Base-by-base conservation (phyloP, 2,113 vertebrate genomes). In the Hepsetus odoe region DNA sequence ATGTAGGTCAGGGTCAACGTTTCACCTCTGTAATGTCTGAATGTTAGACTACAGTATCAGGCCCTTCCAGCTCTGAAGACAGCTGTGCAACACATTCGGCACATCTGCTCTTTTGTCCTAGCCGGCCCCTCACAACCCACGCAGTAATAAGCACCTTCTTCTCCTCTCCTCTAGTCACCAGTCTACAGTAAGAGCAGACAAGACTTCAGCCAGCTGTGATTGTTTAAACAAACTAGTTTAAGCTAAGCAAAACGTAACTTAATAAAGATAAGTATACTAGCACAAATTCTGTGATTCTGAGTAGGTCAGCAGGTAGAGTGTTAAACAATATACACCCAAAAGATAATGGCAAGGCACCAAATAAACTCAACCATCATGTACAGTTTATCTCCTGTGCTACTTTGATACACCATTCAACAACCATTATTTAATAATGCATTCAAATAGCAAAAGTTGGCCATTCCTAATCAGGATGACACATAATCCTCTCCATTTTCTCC, bases 51-150 rank as follows among this genome's bases (percentile, higher is more conserved):
- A 40, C 59, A 75, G 40, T 55, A 46, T 69, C 32, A 74, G 35
- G 13, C 32, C 65, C 26, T 70, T 56, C 35, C 56, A 33, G 3
- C 24, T 2, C 49, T 65, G 7, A 79, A 74, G 74, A 73, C 76
- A 82, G 64, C 81, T 82, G 38, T 28, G 65, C 56, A 67, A 20
- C 51, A 53, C 72, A 58, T 46, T 49, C 30, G 16, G 49, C 40
- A 72, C 80, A 81, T 72, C 80, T 81, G 80, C 59, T 81, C 49
- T 72, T 76, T 68, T 65, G 38, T 64, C 73, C 30, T 49, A n/a
- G 44, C 32, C 32, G 14, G 49, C 24, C 49, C 53, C 9, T 74
- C 58, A 67, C 70, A 49, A 44, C 65, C 20, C 38, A 76, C 62
- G 42, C 72, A 38, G 28, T 79, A 82, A 82, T 74, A 13, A 68